phyloP scores from a whole-genome alignment of 2,113 vertebrate genomes.

The Amphiprion percula region DNA sequence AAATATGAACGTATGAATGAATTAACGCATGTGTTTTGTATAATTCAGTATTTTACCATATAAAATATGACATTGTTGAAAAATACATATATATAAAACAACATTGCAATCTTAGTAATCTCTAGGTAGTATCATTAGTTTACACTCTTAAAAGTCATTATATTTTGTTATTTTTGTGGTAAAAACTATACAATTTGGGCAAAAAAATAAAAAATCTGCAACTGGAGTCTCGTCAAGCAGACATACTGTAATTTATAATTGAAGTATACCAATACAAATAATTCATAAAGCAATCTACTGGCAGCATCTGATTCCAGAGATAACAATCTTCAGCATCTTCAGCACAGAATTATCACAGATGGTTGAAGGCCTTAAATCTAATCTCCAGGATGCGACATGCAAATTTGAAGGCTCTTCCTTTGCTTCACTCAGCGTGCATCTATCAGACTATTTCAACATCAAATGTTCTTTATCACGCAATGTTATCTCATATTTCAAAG shows the following conservation, averaged over 20 bases:
- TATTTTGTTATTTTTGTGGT: constrained; percentile 6
- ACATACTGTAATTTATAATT: constrained; percentile 59
- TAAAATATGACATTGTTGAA: background rate
- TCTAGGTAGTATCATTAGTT: background rate
- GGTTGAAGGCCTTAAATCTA: constrained; percentile 59
- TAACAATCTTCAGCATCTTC: constrained; percentile 47
- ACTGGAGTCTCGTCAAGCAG: constrained; percentile 33
- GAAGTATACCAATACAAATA: constrained; percentile 58
- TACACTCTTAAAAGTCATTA: background rate
- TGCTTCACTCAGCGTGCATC: constrained; percentile 45
- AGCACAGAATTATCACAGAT: constrained; percentile 50
- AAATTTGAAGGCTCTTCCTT: constrained; percentile 58
- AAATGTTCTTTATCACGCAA: constrained; percentile 61
- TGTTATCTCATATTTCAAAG: constrained; percentile 71
- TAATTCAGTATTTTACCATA: no score
- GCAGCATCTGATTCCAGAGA: constrained; percentile 51
- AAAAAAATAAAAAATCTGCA: constrained; percentile 6
- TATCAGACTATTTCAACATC: constrained; percentile 64
- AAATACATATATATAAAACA: background rate
- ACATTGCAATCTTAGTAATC: background rate
- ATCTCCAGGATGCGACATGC: constrained; percentile 57
- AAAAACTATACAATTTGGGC: constrained; percentile 18
- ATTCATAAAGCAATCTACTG: constrained; percentile 62
- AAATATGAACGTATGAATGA: no score
- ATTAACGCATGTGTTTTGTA: no score